A percentile compares a stretch with the other conserved stretches of the same genome.
These are phyloP conservation scores for Chlorops oryzae DNA, from an alignment of 1,140 invertebrate genomes.

Conservation along the genomic window DNA sequence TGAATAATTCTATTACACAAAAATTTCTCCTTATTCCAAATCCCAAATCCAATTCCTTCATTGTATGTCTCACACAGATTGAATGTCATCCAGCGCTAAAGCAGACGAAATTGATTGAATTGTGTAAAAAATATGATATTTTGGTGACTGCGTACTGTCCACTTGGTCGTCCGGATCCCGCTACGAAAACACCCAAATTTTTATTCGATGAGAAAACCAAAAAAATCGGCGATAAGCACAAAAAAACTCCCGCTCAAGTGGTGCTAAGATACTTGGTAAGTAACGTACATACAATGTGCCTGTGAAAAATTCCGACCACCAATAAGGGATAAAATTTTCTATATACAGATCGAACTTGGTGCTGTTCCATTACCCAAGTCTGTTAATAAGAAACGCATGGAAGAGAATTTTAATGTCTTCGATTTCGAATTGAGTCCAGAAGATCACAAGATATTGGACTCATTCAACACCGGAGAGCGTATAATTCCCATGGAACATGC, in stretches of 20 bases:
- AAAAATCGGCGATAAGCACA: slow-evolving; percentile 59
- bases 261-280: slow-evolving; percentile 57
- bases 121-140: slow-evolving; percentile 63
- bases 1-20: background rate
- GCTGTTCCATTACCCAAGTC: slow-evolving; percentile 79
- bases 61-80: too few relatives aligned
- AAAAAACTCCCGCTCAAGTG: slow-evolving; percentile 68
- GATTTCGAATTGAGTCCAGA: slow-evolving; percentile 65
- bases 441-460: slow-evolving; percentile 54
- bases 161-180: slow-evolving; percentile 67
- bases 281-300: slow-evolving; percentile 48
- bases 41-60: background rate
- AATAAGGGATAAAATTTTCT: too few relatives aligned
- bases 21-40: background rate
- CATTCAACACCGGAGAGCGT: slow-evolving; percentile 52
- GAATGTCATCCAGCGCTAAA: slow-evolving; percentile 72
- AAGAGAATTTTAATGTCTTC: slow-evolving; percentile 70
- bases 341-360: slow-evolving; percentile 57
- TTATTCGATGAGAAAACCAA: slow-evolving; percentile 60
- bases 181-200: slow-evolving; percentile 59
- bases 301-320: background rate
- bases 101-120: slow-evolving; percentile 62
- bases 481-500: slow-evolving; percentile 38
- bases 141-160: slow-evolving; percentile 72
- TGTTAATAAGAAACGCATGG: slow-evolving; percentile 65